A percentile compares a stretch with the other conserved stretches of the same genome.
phyloP scores from a whole-genome alignment of 35 echinoderm and acorn worm genomes.

The Eucidaris tribuloides region DNA sequence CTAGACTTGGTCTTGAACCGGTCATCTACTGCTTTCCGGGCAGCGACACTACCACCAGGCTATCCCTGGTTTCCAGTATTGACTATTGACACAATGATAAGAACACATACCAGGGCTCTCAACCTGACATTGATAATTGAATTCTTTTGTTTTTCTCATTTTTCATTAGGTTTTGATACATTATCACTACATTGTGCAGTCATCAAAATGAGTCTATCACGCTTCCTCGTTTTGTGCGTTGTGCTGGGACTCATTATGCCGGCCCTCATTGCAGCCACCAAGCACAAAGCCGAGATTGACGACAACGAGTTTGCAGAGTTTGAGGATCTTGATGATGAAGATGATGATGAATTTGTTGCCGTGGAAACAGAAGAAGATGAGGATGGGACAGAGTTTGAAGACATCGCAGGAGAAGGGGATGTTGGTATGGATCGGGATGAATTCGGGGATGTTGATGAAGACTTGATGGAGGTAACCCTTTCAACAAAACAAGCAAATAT shows the following conservation, averaged over 20 bases:
- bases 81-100: no score
- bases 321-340: slow-evolving; percentile 97
- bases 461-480: slow-evolving; percentile 70
- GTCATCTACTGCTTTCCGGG: no score
- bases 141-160: no score
- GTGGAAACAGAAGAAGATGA: slow-evolving; percentile 58
- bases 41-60: no score
- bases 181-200: no score
- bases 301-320: slow-evolving; percentile 99
- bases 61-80: no score
- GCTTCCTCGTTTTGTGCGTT: background rate
- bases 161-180: no score
- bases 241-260: background rate
- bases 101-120: no score
- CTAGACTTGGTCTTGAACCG: no score
- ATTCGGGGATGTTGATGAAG: slow-evolving; percentile 69
- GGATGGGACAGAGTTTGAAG: slow-evolving; percentile 49
- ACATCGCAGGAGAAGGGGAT: slow-evolving; percentile 49
- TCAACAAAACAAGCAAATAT: no score
- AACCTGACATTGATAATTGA: no score
- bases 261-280: background rate
- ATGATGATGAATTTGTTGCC: slow-evolving; percentile 78
- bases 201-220: no score
- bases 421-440: slow-evolving; percentile 44
- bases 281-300: slow-evolving; percentile 81